These are phyloP conservation scores for Ophraella communa DNA, from an alignment of 2,888 invertebrate species.

Conservation along the genomic window DNA sequence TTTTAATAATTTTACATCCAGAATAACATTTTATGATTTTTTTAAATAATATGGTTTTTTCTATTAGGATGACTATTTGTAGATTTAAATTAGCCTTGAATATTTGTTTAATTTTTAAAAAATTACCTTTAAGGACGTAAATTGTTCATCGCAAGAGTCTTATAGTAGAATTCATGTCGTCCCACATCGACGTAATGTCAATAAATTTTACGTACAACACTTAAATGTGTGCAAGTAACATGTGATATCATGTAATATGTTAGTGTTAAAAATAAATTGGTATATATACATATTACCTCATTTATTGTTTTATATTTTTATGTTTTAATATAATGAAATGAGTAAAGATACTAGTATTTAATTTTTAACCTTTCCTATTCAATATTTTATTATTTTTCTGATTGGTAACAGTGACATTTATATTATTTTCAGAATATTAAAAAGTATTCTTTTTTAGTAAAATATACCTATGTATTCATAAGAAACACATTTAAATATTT, in stretches of 20 bases:
- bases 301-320: conserved; percentile 58
- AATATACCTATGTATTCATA: too few relatives aligned
- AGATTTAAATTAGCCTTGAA: neutral
- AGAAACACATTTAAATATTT: too few relatives aligned
- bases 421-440: too few relatives aligned
- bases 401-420: too few relatives aligned
- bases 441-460: too few relatives aligned
- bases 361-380: conserved; percentile 6
- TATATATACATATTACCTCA: conserved; percentile 59
- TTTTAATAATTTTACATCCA: too few relatives aligned
- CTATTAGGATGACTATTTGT: neutral
- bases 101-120: neutral
- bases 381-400: neutral
- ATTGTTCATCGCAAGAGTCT: conserved; percentile 35
- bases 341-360: conserved; percentile 30
- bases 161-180: conserved; percentile 56
- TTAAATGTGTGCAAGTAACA: conserved; percentile 62
- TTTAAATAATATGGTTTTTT: too few relatives aligned
- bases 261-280: conserved; percentile 62
- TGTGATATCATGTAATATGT: conserved; percentile 63
- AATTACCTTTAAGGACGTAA: neutral
- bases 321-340: conserved; percentile 54
- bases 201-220: conserved; percentile 61
- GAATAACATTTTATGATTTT: neutral
- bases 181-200: conserved; percentile 61